These are phyloP conservation scores for Girardinus metallicus DNA, from an alignment of 2,797 vertebrate genomes.

Conservation along the genomic window DNA sequence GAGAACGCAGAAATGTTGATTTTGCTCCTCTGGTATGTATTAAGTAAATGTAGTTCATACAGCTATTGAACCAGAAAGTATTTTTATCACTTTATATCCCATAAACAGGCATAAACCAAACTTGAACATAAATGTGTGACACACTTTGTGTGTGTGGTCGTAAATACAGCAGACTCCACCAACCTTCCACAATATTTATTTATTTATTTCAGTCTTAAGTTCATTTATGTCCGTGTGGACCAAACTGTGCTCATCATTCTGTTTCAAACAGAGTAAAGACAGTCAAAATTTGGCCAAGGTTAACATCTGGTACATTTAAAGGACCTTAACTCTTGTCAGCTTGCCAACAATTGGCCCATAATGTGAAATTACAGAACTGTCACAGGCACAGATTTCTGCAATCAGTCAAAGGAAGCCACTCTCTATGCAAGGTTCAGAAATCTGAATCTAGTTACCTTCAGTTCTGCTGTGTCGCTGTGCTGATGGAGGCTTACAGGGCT, in stretches of 20 bases:
- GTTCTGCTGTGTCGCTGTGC: constrained; percentile 43
- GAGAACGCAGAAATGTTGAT: too few relatives aligned
- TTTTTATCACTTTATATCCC: too few relatives aligned
- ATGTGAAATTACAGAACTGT: constrained; percentile 28
- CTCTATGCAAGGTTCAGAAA: constrained; percentile 20
- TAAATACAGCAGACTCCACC: too few relatives aligned
- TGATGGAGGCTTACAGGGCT: constrained; percentile 9
- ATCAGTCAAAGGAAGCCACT: constrained; percentile 22
- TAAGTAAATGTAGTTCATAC: too few relatives aligned
- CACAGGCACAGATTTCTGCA: constrained; percentile 27
- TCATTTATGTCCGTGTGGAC: neutral
- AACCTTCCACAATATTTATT: too few relatives aligned
- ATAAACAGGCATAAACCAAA: too few relatives aligned
- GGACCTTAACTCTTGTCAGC: constrained; percentile 2
- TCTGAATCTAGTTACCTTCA: constrained; percentile 35
- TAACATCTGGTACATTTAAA: constrained; percentile 4
- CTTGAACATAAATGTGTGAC: too few relatives aligned
- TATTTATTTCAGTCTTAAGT: too few relatives aligned
- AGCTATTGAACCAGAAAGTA: too few relatives aligned
- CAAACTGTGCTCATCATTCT: neutral
- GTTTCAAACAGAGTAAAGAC: neutral
- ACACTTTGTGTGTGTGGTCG: too few relatives aligned
- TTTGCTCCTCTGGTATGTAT: too few relatives aligned
- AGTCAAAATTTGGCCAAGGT: neutral
- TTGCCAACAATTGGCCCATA: constrained; percentile 1